A percentile compares a stretch with the other conserved stretches of the same genome.
phyloP scores from a whole-genome alignment of 2,797 vertebrate genomes.

The Gila robusta region DNA sequence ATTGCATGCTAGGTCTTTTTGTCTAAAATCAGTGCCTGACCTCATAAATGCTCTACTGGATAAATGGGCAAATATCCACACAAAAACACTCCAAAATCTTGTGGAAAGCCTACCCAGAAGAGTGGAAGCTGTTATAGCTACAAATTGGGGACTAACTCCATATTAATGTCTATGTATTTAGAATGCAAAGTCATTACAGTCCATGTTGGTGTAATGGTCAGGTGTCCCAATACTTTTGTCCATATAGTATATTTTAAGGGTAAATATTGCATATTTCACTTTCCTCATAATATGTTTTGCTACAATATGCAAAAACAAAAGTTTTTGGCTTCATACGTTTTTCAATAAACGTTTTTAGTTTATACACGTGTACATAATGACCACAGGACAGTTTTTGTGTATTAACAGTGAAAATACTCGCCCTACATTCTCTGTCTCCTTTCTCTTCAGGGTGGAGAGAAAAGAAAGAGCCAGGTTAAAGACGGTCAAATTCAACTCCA shows the following conservation, averaged over 20 bases:
- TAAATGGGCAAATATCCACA: neutral
- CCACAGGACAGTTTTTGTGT: neutral
- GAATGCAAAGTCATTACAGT: neutral
- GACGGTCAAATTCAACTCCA: constrained; percentile 90
- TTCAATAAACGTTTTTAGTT: neutral
- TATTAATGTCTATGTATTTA: neutral
- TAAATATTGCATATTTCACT: neutral
- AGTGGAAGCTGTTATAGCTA: neutral
- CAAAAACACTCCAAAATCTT: neutral
- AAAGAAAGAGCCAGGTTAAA: constrained; percentile 95
- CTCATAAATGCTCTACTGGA: neutral
- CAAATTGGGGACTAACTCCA: neutral
- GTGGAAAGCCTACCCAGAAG: neutral
- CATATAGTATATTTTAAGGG: neutral
- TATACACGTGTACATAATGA: neutral
- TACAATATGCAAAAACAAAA: neutral
- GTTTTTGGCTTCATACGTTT: neutral
- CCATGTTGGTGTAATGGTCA: neutral
- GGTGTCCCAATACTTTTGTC: neutral
- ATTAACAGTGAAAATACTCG: neutral
- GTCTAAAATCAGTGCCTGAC: neutral
- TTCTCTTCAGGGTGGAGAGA: constrained; percentile 88
- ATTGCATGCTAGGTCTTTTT: neutral
- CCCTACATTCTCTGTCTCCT: neutral
- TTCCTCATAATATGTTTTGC: neutral